A percentile compares a stretch with the other conserved stretches of the same genome.
These are phyloP conservation scores for Gopherus flavomarginatus DNA, from an alignment of 2,113 vertebrate genomes.

Conservation along the genomic window DNA sequence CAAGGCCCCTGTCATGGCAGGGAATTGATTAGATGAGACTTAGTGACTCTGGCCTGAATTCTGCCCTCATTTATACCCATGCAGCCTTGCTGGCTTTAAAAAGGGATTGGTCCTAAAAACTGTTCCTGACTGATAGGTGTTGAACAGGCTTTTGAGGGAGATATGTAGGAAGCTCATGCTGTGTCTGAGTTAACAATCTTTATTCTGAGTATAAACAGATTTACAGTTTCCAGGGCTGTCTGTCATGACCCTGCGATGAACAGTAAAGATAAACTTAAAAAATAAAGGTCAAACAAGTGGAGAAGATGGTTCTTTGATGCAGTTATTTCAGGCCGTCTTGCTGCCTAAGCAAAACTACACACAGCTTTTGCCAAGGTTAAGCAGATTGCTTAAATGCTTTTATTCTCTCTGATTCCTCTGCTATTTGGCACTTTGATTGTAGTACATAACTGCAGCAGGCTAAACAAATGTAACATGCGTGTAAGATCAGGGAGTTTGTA, in stretches of 20 bases:
- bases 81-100: background rate
- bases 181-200: background rate
- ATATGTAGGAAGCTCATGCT: background rate
- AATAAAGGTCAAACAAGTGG: slow-evolving; percentile 20
- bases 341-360: slow-evolving; percentile 44
- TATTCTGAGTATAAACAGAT: background rate
- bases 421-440: slow-evolving; percentile 25
- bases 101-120: slow-evolving; percentile 40
- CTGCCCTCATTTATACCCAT: background rate
- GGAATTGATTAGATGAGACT: background rate
- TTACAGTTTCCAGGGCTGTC: background rate
- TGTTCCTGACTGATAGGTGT: slow-evolving; percentile 19
- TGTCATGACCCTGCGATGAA: background rate
- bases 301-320: slow-evolving; percentile 2
- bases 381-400: background rate
- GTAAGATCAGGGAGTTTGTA: background rate
- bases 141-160: background rate
- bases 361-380: slow-evolving; percentile 9
- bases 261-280: slow-evolving; percentile 41
- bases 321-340: slow-evolving; percentile 1
- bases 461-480: background rate
- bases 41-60: background rate
- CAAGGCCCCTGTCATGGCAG: background rate
- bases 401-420: background rate
- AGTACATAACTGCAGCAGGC: background rate